Evolutionary conservation across 2,888 invertebrate genomes (phyloP).

Genomic region (Stegophylla sp.): DNA sequence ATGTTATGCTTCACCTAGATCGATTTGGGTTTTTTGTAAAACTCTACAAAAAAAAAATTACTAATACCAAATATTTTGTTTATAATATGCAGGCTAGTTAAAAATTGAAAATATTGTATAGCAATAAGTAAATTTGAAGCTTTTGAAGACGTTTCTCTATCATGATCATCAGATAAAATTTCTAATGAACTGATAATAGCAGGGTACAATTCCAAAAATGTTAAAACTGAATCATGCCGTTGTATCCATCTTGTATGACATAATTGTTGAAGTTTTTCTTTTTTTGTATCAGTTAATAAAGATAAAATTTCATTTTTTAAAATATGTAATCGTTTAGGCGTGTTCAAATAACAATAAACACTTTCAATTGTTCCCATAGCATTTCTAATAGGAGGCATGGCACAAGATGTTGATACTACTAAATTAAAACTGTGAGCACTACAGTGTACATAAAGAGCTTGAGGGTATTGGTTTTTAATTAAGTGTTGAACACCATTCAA

Average conservation of each 20-base stretch:
- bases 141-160: constrained; percentile 13
- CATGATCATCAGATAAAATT: constrained; percentile 10
- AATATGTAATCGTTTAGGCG: constrained; percentile 15
- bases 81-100: constrained; percentile 11
- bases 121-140: constrained; percentile 13
- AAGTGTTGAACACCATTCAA: constrained; percentile 49
- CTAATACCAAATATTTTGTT: constrained; percentile 4
- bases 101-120: constrained; percentile 16
- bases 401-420: background rate
- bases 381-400: constrained; percentile 18
- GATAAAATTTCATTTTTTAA: constrained; percentile 17
- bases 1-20: constrained; percentile 5
- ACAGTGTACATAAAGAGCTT: constrained; percentile 35
- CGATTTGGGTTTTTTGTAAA: constrained; percentile 12
- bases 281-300: constrained; percentile 6
- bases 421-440: constrained; percentile 51
- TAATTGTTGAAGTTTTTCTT: constrained; percentile 10
- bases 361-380: constrained; percentile 16
- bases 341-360: constrained; percentile 17
- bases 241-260: too few species aligned
- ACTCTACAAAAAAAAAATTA: constrained; percentile 16
- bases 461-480: constrained; percentile 9
- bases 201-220: constrained; percentile 2
- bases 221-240: background rate
- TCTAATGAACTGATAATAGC: constrained; percentile 19